These are phyloP conservation scores for Brachyrhaphis roseni DNA, from an alignment of 2,797 vertebrate genomes.

Conservation along the genomic window DNA sequence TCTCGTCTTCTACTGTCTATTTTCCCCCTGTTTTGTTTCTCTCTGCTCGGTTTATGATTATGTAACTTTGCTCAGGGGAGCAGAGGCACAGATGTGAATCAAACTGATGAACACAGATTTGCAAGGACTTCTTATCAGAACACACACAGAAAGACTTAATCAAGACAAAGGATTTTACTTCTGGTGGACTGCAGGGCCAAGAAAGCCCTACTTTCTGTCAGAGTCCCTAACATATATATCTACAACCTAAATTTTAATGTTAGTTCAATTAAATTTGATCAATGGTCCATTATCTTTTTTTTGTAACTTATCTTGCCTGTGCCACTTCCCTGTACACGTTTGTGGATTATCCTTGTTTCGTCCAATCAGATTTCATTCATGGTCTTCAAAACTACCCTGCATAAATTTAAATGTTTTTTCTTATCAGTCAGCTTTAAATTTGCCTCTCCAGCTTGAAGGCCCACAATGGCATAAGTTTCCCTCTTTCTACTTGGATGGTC, in stretches of 20 bases:
- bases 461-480: too few species aligned
- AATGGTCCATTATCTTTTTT: neutral
- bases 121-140: neutral
- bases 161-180: neutral
- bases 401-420: neutral
- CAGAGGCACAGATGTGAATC: slow-evolving; percentile 37
- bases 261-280: neutral
- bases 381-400: neutral
- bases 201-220: neutral
- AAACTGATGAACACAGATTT: slow-evolving; percentile 32
- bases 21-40: slow-evolving; percentile 15
- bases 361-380: neutral
- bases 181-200: neutral
- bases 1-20: slow-evolving; percentile 41
- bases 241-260: neutral
- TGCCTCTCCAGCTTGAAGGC: neutral
- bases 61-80: slow-evolving; percentile 47
- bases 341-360: neutral
- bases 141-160: neutral
- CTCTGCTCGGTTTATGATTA: slow-evolving; percentile 48
- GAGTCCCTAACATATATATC: neutral
- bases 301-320: neutral
- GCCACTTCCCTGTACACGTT: neutral
- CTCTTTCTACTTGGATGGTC: too few species aligned
- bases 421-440: neutral